These are phyloP conservation scores for Aldabrachelys gigantea DNA, from an alignment of 2,113 vertebrate genomes.

Conservation along the genomic window DNA sequence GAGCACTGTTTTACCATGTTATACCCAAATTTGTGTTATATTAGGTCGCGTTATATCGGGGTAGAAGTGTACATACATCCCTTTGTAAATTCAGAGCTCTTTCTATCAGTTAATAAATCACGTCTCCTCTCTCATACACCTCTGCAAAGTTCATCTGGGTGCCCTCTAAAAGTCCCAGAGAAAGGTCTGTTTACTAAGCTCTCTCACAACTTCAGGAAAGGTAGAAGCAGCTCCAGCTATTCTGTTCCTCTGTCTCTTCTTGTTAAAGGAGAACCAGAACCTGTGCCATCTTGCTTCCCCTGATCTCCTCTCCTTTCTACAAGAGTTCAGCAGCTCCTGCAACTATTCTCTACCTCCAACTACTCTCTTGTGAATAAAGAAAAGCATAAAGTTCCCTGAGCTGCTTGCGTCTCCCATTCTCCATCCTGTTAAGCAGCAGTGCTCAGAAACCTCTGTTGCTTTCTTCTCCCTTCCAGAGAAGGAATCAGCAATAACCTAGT, in stretches of 20 bases:
- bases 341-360: not conserved
- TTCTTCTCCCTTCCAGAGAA: not conserved
- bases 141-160: not conserved
- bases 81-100: not conserved
- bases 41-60: too few relatives aligned
- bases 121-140: not conserved
- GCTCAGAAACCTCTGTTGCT: not conserved
- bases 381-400: accelerated
- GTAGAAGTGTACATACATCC: accelerated
- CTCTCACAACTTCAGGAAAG: not conserved
- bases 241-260: not conserved
- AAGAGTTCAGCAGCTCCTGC: accelerated
- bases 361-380: not conserved
- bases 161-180: not conserved
- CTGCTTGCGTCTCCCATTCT: not conserved
- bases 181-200: not conserved
- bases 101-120: not conserved
- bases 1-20: too few relatives aligned
- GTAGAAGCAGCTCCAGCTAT: not conserved
- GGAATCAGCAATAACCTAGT: not conserved
- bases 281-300: not conserved
- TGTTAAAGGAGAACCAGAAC: not conserved
- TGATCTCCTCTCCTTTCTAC: too few relatives aligned
- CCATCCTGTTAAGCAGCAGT: not conserved
- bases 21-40: too few relatives aligned